Evolutionary conservation across 2,888 invertebrate genomes (phyloP).

Genomic region (Tenthredo notha): DNA sequence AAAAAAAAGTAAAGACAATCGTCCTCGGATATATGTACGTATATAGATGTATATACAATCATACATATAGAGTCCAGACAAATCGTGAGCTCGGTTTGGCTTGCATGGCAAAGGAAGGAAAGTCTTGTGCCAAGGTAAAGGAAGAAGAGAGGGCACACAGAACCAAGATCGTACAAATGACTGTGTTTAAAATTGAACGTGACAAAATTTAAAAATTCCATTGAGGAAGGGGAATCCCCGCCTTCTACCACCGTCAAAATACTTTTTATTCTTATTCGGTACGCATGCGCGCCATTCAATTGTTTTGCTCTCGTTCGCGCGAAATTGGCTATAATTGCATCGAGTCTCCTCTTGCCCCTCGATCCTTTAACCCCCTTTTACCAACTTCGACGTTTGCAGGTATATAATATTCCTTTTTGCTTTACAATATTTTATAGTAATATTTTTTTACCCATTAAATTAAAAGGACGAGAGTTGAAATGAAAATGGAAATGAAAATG

Average conservation of each 20-base stretch:
- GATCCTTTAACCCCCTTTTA: background rate
- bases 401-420: background rate
- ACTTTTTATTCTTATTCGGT: slow-evolving; percentile 53
- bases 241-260: slow-evolving; percentile 53
- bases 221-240: slow-evolving; percentile 48
- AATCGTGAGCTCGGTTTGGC: background rate
- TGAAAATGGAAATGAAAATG: too few species aligned
- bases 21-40: background rate
- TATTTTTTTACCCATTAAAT: background rate
- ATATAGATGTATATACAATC: too few species aligned
- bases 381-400: background rate
- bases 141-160: slow-evolving; percentile 52
- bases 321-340: slow-evolving; percentile 68
- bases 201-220: slow-evolving; percentile 77
- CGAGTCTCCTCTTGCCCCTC: slow-evolving; percentile 50
- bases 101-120: slow-evolving; percentile 55
- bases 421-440: background rate
- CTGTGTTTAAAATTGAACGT: slow-evolving; percentile 78
- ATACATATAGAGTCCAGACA: slow-evolving; percentile 56
- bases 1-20: background rate
- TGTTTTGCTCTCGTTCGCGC: slow-evolving; percentile 66
- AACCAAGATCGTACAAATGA: slow-evolving; percentile 66
- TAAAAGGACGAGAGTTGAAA: background rate
- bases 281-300: slow-evolving; percentile 60
- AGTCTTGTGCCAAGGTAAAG: slow-evolving; percentile 48